phyloP scores from a whole-genome alignment of 92 coral and sea anemone genomes.

The Actinostola sp. region DNA sequence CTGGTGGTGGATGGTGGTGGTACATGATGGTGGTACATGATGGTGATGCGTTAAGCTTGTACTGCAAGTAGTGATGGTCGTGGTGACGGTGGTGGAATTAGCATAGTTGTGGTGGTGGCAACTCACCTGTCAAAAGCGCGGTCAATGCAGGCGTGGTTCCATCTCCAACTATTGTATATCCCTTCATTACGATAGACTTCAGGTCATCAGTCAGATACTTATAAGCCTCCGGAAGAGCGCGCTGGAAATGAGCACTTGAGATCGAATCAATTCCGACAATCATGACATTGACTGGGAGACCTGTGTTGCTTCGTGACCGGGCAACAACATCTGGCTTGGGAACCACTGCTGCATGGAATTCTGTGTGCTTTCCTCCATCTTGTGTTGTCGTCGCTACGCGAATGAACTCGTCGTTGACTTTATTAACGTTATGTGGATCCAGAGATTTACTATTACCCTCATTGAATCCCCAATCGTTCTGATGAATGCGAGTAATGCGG shows the following conservation, averaged over 20 bases:
- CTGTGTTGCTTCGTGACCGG: conserved; percentile 34
- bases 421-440: no score
- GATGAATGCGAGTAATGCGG: conserved; percentile 50
- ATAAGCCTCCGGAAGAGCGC: conserved; percentile 82
- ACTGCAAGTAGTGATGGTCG: no score
- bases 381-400: conserved; percentile 63
- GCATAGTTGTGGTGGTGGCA: no score
- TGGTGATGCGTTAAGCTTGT: no score
- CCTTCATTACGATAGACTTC: conserved; percentile 74
- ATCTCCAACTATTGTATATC: conserved; percentile 88
- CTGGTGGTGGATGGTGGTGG: no score
- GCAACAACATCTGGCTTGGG: conserved; percentile 53
- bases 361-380: conserved; percentile 54
- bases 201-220: conserved; percentile 61
- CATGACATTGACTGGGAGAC: conserved; percentile 76
- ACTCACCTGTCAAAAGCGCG: conserved; percentile 85
- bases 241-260: conserved; percentile 74
- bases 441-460: no score
- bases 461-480: conserved; percentile 72
- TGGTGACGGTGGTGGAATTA: no score
- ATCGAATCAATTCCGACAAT: conserved; percentile 85
- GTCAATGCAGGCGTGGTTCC: conserved; percentile 93
- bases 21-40: no score
- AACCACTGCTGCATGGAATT: no score
- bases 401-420: no score